These are phyloP conservation scores for Haliclona indistincta DNA, from an alignment of 37 sponge, comb jelly and placozoan genomes.

Conservation along the genomic window DNA sequence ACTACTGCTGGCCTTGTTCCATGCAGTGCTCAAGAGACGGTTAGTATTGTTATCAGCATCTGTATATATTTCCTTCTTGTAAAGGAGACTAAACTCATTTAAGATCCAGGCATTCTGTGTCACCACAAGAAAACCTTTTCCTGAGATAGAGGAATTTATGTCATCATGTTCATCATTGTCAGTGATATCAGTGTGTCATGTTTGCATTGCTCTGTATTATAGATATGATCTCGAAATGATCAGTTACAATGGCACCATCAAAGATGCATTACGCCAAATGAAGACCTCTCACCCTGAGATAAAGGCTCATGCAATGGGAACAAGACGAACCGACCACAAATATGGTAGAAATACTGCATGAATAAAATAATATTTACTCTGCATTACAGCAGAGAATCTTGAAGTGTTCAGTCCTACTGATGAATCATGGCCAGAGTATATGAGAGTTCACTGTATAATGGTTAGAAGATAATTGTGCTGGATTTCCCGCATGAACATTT, in stretches of 20 bases:
- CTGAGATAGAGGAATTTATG: constrained; percentile 73
- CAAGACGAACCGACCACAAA: constrained; percentile 84
- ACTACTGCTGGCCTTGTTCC: constrained; percentile 72
- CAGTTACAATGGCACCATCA: constrained; percentile 33
- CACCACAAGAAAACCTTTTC: constrained; percentile 42
- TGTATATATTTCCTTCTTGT: neutral
- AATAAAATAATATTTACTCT: neutral
- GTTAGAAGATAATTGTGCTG: constrained; percentile 38
- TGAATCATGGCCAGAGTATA: constrained; percentile 80
- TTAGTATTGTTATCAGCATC: too few species aligned
- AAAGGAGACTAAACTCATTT: neutral
- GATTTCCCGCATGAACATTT: neutral
- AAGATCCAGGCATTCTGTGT: constrained; percentile 75
- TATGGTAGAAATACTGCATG: constrained; percentile 19
- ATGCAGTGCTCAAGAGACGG: constrained; percentile 45
- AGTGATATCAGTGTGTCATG: neutral
- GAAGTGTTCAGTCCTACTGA: constrained; percentile 78
- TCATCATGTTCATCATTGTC: neutral
- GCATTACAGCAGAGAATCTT: constrained; percentile 31
- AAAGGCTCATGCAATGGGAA: constrained; percentile 92
- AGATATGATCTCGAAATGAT: constrained; percentile 71
- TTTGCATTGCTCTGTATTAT: neutral
- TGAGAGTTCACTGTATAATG: constrained; percentile 88
- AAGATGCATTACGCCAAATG: constrained; percentile 53
- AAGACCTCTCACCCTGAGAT: constrained; percentile 62